Percentiles rank a stretch among this genome's conserved stretches.
Evolutionary conservation across 2,888 invertebrate species (phyloP).

Genomic region (Napeogenes sylphis): DNA sequence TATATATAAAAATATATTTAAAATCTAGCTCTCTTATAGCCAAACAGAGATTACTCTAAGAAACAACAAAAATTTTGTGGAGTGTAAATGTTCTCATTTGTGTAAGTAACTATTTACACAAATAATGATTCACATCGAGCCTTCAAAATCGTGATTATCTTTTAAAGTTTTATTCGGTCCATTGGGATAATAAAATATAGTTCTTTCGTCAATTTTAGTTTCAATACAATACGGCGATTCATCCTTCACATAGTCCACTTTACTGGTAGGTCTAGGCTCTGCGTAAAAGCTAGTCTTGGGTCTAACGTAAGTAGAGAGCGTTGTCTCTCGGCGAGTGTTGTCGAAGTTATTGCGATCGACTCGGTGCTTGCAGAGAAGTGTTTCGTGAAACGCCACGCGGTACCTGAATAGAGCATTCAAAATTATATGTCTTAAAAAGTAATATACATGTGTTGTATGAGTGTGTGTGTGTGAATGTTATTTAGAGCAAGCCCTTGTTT

Average conservation of each 20-base stretch:
- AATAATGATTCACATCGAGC: no score
- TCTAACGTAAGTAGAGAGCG: slow-evolving; percentile 39
- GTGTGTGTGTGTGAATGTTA: no score
- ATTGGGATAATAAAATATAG: slow-evolving; percentile 29
- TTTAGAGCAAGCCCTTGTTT: no score
- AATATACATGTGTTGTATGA: no score
- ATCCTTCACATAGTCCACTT: slow-evolving; percentile 57
- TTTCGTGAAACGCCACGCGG: slow-evolving; percentile 86
- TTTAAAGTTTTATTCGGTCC: slow-evolving; percentile 17
- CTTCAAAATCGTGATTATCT: slow-evolving; percentile 1
- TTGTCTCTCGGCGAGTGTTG: slow-evolving; percentile 74
- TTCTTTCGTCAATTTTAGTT: slow-evolving; percentile 32
- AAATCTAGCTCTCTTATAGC: no score
- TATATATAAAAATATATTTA: no score
- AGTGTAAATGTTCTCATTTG: no score
- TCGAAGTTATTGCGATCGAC: slow-evolving; percentile 69
- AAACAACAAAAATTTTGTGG: no score
- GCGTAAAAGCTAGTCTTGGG: slow-evolving; percentile 41
- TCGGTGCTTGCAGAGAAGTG: slow-evolving; percentile 79
- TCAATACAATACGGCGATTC: slow-evolving; percentile 54
- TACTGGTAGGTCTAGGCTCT: slow-evolving; percentile 53
- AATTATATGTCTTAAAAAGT: no score
- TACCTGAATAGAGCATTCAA: slow-evolving; percentile 73
- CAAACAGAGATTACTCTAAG: no score
- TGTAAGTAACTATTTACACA: no score